phyloP scores from a whole-genome alignment of 2,888 invertebrate species.

The Diploptera punctata region DNA sequence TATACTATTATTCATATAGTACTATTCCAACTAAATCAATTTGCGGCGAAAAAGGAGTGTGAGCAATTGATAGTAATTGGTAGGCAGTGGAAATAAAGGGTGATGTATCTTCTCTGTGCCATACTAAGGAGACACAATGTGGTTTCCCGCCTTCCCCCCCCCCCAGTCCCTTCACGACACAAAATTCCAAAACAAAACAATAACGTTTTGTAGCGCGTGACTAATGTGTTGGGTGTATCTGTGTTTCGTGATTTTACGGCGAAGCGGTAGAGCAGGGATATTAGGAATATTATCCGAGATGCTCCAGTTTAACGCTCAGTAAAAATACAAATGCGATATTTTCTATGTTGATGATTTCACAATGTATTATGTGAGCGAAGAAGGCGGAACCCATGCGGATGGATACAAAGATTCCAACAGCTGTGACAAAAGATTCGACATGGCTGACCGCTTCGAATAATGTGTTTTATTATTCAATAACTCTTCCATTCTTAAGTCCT shows the following conservation, averaged over 20 bases:
- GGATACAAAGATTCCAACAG: background rate
- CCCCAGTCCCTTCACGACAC: background rate
- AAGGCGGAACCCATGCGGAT: background rate
- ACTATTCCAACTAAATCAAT: slow-evolving; percentile 16
- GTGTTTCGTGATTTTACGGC: slow-evolving; percentile 16
- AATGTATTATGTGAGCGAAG: background rate
- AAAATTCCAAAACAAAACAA: slow-evolving; percentile 6
- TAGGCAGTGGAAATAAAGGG: background rate
- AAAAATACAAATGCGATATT: background rate
- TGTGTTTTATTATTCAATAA: background rate
- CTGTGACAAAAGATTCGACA: background rate
- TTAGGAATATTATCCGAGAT: background rate
- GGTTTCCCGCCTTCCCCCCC: background rate
- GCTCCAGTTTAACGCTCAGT: background rate
- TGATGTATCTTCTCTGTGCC: background rate
- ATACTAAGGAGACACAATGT: background rate
- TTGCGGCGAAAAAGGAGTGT: background rate
- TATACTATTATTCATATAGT: slow-evolving; percentile 13
- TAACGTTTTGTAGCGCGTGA: slow-evolving; percentile 17
- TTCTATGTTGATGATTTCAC: background rate
- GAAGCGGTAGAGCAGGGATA: background rate
- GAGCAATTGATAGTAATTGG: slow-evolving; percentile 9
- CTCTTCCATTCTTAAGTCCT: background rate
- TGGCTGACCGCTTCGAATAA: background rate
- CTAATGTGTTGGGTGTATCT: slow-evolving; percentile 13